Percentiles rank a stretch among this genome's conserved stretches.
Evolutionary conservation across 1,140 invertebrate genomes (phyloP).

Genomic region (Penaeus japonicus): DNA sequence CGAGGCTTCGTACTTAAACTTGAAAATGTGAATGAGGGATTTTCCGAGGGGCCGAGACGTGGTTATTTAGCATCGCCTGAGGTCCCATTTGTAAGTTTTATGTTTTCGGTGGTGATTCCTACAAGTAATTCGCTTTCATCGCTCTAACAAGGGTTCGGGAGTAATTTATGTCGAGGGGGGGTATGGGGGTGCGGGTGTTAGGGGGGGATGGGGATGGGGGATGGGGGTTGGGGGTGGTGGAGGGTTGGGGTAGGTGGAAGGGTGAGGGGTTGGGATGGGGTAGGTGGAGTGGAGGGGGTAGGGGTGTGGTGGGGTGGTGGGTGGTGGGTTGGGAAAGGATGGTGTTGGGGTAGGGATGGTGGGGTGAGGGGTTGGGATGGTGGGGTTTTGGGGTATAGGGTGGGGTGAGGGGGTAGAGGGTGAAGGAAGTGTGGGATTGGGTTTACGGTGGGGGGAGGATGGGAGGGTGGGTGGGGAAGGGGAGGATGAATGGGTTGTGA

Average conservation of each 20-base stretch:
- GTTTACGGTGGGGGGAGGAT: not conserved
- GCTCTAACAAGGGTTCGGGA: conserved; percentile 51
- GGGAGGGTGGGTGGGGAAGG: not conserved
- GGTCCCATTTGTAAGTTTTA: conserved; percentile 51
- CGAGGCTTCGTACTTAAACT: conserved; percentile 46
- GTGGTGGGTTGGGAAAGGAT: too few relatives aligned
- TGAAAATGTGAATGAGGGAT: conserved; percentile 55
- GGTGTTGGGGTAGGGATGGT: not conserved
- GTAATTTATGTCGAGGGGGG: conserved; percentile 50
- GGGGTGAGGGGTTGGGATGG: not conserved
- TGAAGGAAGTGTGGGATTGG: not conserved
- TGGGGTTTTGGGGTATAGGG: not conserved
- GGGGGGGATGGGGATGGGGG: not conserved
- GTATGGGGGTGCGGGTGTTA: not conserved
- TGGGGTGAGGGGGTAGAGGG: not conserved
- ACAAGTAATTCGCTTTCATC: conserved; percentile 56
- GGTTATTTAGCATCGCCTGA: conserved; percentile 43
- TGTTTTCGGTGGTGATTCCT: conserved; percentile 51
- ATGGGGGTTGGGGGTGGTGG: not conserved
- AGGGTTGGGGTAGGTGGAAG: not conserved
- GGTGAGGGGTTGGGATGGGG: not conserved
- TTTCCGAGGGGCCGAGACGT: conserved; percentile 4
- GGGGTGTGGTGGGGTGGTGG: not conserved
- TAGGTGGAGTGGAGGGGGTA: not conserved
- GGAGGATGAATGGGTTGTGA: not conserved